These are phyloP conservation scores for Diplazon laetatorius DNA, from an alignment of 2,888 invertebrate species.

Conservation along the genomic window DNA sequence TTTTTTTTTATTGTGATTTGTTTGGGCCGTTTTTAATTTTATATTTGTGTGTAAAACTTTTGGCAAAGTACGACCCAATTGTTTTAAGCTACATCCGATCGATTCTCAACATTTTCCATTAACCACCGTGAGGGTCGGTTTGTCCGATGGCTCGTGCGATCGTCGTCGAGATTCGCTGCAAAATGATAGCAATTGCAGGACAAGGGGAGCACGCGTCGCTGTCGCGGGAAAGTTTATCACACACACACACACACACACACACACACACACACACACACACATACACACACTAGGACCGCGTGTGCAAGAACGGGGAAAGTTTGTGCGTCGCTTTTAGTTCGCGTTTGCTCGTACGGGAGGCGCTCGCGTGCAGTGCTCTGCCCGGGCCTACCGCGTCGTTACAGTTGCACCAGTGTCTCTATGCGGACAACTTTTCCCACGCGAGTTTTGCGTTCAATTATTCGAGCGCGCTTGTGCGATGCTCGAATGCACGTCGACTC, in stretches of 20 bases:
- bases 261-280: too few species aligned
- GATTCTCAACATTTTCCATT: not conserved
- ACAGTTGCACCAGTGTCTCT: slow-evolving; percentile 11
- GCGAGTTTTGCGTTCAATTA: slow-evolving; percentile 63
- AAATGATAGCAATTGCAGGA: slow-evolving; percentile 1
- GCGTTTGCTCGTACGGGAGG: not conserved
- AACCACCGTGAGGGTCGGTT: not conserved
- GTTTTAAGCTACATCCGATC: too few species aligned
- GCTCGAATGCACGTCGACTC: slow-evolving; percentile 28
- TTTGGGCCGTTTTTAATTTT: too few species aligned
- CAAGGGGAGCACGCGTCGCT: slow-evolving; percentile 13
- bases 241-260: too few species aligned
- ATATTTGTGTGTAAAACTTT: too few species aligned
- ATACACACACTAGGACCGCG: too few species aligned
- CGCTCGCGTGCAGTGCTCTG: slow-evolving; percentile 1
- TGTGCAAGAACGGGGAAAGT: slow-evolving; percentile 42
- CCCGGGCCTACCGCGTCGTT: slow-evolving; percentile 12
- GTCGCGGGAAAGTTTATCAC: slow-evolving; percentile 40
- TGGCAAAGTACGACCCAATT: too few species aligned
- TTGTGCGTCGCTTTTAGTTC: slow-evolving; percentile 45
- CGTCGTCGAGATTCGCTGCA: not conserved
- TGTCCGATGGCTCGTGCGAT: not conserved
- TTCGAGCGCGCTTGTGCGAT: slow-evolving; percentile 40
- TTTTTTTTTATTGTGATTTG: too few species aligned
- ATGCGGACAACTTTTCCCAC: slow-evolving; percentile 63